phyloP scores from a whole-genome alignment of 1,140 invertebrate species.

The Coenobita brevimanus region DNA sequence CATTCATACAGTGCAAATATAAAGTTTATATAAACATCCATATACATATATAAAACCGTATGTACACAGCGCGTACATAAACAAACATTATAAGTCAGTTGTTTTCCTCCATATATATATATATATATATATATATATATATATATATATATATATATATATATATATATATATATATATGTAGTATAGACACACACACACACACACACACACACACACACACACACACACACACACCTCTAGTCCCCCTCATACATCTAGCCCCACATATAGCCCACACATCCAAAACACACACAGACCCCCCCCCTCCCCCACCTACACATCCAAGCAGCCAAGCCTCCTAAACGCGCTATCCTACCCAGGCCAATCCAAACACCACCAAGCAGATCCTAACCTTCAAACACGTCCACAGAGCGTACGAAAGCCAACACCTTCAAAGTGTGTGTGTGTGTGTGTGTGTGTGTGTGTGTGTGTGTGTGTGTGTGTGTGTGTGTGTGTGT shows the following conservation, averaged over 20 bases:
- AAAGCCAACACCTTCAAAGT: no score
- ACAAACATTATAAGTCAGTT: not conserved
- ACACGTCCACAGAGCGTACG: no score
- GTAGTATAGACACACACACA: conserved; percentile 18
- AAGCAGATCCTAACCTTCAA: no score
- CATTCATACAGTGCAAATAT: no score
- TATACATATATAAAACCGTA: no score
- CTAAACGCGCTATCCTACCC: no score
- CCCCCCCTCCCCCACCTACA: not conserved
- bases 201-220: conserved; percentile 7
- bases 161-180: conserved; percentile 30
- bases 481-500: no score
- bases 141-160: conserved; percentile 33
- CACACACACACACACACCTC: not conserved
- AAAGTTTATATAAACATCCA: no score
- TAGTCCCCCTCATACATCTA: not conserved
- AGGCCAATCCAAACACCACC: no score
- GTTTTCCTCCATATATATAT: conserved; percentile 12
- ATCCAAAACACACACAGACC: not conserved
- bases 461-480: no score
- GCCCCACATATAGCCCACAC: not conserved
- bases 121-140: conserved; percentile 40
- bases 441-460: no score
- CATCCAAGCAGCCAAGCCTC: not conserved
- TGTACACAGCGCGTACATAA: no score